A percentile compares a stretch with the other conserved stretches of the same genome.
These are phyloP conservation scores for Poecilia picta DNA, from an alignment of 2,797 vertebrate species.

Conservation along the genomic window DNA sequence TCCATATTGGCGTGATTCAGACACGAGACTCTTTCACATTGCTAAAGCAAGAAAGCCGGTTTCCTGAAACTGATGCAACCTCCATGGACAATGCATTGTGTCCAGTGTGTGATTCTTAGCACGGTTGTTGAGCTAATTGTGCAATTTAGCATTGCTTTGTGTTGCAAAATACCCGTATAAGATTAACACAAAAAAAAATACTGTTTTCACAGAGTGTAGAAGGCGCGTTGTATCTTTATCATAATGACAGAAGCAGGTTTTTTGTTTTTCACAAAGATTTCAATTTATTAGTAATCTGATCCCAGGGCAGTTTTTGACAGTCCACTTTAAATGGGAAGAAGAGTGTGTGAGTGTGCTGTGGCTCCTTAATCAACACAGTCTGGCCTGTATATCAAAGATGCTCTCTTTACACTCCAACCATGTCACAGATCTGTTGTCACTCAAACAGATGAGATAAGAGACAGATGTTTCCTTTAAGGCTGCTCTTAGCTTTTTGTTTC, in stretches of 20 bases:
- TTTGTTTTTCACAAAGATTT: neutral
- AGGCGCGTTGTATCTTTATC: neutral
- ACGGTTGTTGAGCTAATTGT: neutral
- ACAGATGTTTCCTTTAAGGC: neutral
- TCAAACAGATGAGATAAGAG: neutral
- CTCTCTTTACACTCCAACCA: constrained; percentile 3
- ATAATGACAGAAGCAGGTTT: neutral
- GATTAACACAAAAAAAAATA: neutral
- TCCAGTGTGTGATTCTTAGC: neutral
- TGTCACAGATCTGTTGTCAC: neutral
- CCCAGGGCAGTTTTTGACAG: neutral
- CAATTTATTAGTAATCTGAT: neutral
- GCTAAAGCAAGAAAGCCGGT: neutral
- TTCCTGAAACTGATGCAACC: neutral
- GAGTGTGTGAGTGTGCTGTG: neutral
- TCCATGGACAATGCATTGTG: neutral
- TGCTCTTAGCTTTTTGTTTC: neutral
- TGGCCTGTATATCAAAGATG: constrained; percentile 46
- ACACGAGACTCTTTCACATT: neutral
- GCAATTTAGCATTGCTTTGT: neutral
- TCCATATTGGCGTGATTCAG: neutral
- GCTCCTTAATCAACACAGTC: neutral
- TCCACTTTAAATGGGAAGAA: neutral
- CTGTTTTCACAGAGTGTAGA: neutral
- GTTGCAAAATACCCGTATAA: neutral